Percentiles rank a stretch among this genome's conserved stretches.
Conservation (phyloP, 37 sponge, comb jelly and placozoan species). For the Amphimedon queenslandica region DNA sequence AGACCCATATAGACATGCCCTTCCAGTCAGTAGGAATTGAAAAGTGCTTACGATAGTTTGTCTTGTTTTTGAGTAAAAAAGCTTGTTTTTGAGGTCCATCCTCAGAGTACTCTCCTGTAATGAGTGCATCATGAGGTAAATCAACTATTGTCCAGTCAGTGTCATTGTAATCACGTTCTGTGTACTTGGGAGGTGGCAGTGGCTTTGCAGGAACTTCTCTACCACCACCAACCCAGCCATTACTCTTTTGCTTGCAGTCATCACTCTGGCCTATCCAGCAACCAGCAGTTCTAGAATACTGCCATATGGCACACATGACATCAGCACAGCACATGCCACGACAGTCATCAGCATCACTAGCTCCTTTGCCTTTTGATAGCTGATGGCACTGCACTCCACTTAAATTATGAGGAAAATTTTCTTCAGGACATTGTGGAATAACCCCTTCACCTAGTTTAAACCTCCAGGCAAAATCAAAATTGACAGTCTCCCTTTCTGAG, state of each 20-base stretch:
- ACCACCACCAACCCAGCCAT: conserved; percentile 38
- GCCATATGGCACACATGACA: conserved; percentile 50
- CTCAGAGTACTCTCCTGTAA: conserved; percentile 24
- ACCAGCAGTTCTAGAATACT: conserved; percentile 17
- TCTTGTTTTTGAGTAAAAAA: conserved; percentile 32
- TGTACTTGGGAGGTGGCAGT: conserved; percentile 8
- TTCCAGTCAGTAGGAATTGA: conserved; percentile 52
- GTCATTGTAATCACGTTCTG: conserved; percentile 33
- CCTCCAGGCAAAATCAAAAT: conserved; percentile 53
- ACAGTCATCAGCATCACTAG: conserved; percentile 33
- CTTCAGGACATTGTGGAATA: background rate
- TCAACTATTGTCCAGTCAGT: conserved; percentile 51
- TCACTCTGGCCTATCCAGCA: conserved; percentile 48
- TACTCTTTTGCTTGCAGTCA: conserved; percentile 28
- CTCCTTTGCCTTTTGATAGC: background rate
- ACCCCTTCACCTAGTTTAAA: conserved; percentile 32
- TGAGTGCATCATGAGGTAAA: conserved; percentile 45
- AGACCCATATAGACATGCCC: conserved; percentile 40
- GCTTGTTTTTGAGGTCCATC: conserved; percentile 20
- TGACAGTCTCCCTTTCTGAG: conserved; percentile 38
- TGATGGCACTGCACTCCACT: conserved; percentile 31
- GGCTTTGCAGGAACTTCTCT: conserved; percentile 22
- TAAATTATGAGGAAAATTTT: conserved; percentile 24
- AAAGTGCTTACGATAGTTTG: conserved; percentile 62
- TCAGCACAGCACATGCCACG: conserved; percentile 25